Evolutionary conservation across 2,888 invertebrate species (phyloP), one percentile per base, ranked within the genome.

Genomic region (Drosophila pegasa): DNA sequence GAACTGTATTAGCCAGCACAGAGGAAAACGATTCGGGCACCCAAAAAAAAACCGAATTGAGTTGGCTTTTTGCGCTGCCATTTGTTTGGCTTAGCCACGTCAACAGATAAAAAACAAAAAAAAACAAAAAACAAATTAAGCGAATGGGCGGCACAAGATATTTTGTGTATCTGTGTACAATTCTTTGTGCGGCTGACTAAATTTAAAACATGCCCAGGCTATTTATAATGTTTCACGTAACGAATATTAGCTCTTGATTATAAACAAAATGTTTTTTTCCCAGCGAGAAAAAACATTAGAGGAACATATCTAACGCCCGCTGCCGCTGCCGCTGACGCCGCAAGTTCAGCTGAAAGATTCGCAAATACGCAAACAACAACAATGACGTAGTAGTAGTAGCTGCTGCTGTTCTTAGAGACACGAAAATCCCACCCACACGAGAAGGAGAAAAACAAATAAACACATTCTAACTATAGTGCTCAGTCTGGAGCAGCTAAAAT

Each of bases 171-270:
- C 74, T 66, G 22, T 54, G 65, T 40, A 47, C 31, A 62, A 47
- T 62, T 70, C 47, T n/a, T 67, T 60, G 57, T 57, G 69, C 63
- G 45, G 55, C 48, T 33, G 20, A 43, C 83, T 88, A 83, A 84
- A 57, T 87, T 80, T 83, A 87, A 58, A 67, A 31, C 35, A 40
- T 50, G 33, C 37, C 16, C 33, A 18, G 5, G 66, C 87, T 83
- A 83, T 88, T 83, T 80, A 59, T 87, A 87, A 58, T 45, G 51
- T 61, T 88, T 70, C 78, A 87, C 83, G 83, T 80, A 83, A 83
- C 82, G 69, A 78, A 65, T 80, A 83, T 88, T 86, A 71, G 78
- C 70, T 71, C 33, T 63, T 78, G 76, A 88, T 78, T 80, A 87
- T 81, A 83, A 87, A 87, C 82, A 87, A 78, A 61, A 68, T 66